phyloP scores from a whole-genome alignment of 2,113 vertebrate species.

The Oostethus manadensis region DNA sequence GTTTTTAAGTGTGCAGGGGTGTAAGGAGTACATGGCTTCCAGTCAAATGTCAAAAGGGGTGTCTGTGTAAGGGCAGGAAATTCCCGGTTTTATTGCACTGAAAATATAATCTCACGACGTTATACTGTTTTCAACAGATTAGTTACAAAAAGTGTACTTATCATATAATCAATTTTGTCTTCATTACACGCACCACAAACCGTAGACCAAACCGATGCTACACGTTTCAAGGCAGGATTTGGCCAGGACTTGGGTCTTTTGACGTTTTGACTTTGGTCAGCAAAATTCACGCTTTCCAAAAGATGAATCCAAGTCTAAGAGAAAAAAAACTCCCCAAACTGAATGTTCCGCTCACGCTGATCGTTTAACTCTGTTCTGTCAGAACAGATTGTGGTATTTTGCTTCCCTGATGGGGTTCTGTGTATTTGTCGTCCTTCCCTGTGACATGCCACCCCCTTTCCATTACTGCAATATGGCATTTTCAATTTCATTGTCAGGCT shows the following conservation, averaged over 20 bases:
- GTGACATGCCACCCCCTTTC: constrained; percentile 24
- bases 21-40: too few species aligned
- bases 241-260: constrained; percentile 2
- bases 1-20: too few species aligned
- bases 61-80: background rate
- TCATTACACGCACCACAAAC: constrained; percentile 11
- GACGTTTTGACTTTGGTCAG: constrained; percentile 22
- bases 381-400: constrained; percentile 65
- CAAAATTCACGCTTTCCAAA: constrained; percentile 37
- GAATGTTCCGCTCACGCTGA: constrained; percentile 60
- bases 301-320: constrained; percentile 25
- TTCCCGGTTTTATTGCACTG: background rate
- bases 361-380: constrained; percentile 60
- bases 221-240: constrained; percentile 12
- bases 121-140: background rate
- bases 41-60: too few species aligned
- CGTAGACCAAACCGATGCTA: constrained; percentile 16
- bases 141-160: background rate
- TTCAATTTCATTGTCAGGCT: constrained; percentile 54
- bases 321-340: constrained; percentile 29
- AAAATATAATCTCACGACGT: background rate
- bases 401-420: constrained; percentile 48
- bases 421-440: constrained; percentile 34
- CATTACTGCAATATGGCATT: constrained; percentile 45
- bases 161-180: constrained; percentile 7